Percentiles rank a stretch among this genome's conserved stretches.
Conservation (phyloP, 2,888 invertebrate species). For the Drosophila phalerata region DNA sequence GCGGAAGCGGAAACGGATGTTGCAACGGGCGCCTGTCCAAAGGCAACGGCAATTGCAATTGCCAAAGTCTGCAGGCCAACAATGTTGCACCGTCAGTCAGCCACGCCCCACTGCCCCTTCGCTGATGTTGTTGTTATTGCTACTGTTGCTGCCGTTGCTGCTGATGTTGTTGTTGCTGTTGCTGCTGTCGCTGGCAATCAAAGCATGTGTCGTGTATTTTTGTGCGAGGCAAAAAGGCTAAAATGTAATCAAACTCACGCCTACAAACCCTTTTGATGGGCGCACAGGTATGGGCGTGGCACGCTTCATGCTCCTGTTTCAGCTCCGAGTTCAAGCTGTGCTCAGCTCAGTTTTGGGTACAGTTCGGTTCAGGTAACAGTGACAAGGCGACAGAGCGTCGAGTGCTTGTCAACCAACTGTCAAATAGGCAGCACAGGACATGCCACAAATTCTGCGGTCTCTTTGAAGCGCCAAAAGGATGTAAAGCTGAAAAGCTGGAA, state of each 20-base stretch:
- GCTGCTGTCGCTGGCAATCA: conserved; percentile 58
- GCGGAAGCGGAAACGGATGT: conserved; percentile 61
- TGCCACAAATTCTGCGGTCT: conserved; percentile 26
- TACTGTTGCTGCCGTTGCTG: not conserved
- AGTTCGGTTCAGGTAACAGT: conserved; percentile 18
- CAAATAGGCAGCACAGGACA: conserved; percentile 19
- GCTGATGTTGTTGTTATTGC: not conserved
- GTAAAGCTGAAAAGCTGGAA: not conserved
- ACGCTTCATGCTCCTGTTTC: not conserved
- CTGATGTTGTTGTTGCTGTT: conserved; percentile 10
- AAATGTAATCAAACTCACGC: conserved; percentile 70
- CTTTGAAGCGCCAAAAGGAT: conserved; percentile 14
- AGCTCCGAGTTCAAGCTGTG: not conserved
- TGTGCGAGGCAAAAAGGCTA: conserved; percentile 50
- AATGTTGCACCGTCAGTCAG: conserved; percentile 26
- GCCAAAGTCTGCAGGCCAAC: conserved; percentile 34
- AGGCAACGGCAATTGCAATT: conserved; percentile 49
- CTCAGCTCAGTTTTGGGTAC: not conserved
- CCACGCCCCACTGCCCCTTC: conserved; percentile 24
- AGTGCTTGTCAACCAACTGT: conserved; percentile 35
- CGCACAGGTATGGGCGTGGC: conserved; percentile 48
- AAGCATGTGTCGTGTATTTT: conserved; percentile 50
- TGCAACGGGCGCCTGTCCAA: conserved; percentile 45
- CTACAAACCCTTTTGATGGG: conserved; percentile 12
- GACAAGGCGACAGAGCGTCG: conserved; percentile 23